Evolutionary conservation across 2,888 invertebrate species (phyloP), one percentile per base, ranked within the genome.

Genomic region (Criorhina ranunculi): DNA sequence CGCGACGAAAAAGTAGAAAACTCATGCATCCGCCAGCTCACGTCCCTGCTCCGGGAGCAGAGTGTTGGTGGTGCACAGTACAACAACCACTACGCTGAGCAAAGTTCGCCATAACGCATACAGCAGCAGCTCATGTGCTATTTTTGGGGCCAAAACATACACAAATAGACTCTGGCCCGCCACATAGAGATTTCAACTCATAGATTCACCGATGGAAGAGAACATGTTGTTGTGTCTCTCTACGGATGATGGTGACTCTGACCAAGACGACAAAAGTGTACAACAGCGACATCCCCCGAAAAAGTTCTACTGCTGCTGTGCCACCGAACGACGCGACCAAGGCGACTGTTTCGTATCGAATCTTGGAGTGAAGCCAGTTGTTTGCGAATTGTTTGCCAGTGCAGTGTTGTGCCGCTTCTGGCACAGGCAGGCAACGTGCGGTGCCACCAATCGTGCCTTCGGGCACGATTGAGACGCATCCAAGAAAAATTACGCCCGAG

Each of bases 291-390:
- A 80, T 78, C 77, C 76, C 72, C 82, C 83, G 73, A 78, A 88
- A 67, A 82, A 86, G 79, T 77, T 78, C 83, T 64, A 79, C 87
- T 75, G 66, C 78, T 77, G 83, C n/a, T n/a, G n/a, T n/a, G n/a
- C 83, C 86, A 87, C 83, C 81, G 78, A 66, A 73, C 76, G 75
- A 86, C 69, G 76, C 60, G 62, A 80, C 77, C 80, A 83, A 86
- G 85, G 80, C 83, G 81, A 86, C 83, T 86, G 86, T 87, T 86
- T 86, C 78, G 64, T 80, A 86, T 83, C 78, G 81, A 86, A 87
- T 88, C 87, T 90, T 91, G 90, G 91, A 91, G 91, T 89, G 87
- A 88, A 90, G 90, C 90, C 90, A 91, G 90, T 90, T 90, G 90
- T 88, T 89, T 88, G 88, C 88, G 86, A 88, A 88, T 88, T 88